Evolutionary conservation across 2,113 vertebrate genomes (phyloP).

Genomic region (Motacilla tschutschensis): DNA sequence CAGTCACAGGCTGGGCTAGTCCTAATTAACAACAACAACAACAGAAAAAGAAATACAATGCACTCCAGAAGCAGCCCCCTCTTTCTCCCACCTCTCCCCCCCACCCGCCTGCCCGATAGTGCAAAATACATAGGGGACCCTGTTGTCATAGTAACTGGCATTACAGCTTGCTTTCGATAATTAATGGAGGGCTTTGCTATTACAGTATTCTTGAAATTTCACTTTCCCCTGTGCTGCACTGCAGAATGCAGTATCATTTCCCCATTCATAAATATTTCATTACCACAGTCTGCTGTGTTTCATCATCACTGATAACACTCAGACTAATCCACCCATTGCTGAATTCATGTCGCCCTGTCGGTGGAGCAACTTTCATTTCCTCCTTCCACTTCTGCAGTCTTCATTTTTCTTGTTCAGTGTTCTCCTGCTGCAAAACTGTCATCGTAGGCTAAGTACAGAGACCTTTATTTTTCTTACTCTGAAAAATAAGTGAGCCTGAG

Average conservation of each 20-base stretch:
- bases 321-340: conserved; percentile 59
- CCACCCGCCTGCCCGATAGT: neutral
- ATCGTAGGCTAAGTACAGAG: neutral
- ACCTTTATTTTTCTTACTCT: neutral
- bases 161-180: conserved; percentile 78
- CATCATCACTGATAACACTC: conserved; percentile 56
- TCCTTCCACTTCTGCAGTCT: conserved; percentile 13
- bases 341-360: conserved; percentile 39
- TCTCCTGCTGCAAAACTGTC: conserved; percentile 22
- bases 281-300: conserved; percentile 69
- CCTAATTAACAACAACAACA: conserved; percentile 24
- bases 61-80: conserved; percentile 5
- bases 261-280: conserved; percentile 88
- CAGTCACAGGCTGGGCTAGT: neutral
- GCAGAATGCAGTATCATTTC: conserved; percentile 77
- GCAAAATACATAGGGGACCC: conserved; percentile 72
- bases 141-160: conserved; percentile 79
- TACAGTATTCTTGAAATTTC: conserved; percentile 75
- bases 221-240: conserved; percentile 72
- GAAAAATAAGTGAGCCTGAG: neutral
- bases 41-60: conserved; percentile 50
- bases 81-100: neutral
- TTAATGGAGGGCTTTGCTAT: conserved; percentile 81
- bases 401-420: conserved; percentile 15
- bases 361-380: conserved; percentile 25